Conservation (phyloP, 2,888 invertebrate genomes). For the Erannis defoliaria region DNA sequence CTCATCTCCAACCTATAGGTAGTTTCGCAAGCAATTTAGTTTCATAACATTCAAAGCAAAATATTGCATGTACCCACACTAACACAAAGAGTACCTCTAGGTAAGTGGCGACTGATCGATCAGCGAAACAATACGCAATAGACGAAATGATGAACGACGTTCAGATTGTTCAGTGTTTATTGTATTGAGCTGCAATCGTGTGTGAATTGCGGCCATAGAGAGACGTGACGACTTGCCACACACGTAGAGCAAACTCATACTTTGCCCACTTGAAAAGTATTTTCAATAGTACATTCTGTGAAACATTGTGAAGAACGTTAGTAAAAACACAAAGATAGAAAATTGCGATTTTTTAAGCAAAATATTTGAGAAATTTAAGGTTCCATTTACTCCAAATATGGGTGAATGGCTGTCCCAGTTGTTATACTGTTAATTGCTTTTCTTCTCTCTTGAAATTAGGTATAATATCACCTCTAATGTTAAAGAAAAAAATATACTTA, state of each 20-base stretch:
- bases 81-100: not conserved
- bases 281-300: too few relatives aligned
- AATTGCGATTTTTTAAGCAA: too few relatives aligned
- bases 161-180: slow-evolving; percentile 27
- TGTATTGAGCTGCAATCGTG: slow-evolving; percentile 32
- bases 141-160: slow-evolving; percentile 25
- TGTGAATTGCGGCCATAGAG: slow-evolving; percentile 24
- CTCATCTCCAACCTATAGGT: not conserved
- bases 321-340: too few relatives aligned
- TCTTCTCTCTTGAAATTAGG: too few relatives aligned
- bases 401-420: too few relatives aligned
- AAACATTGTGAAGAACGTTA: too few relatives aligned
- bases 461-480: too few relatives aligned
- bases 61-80: not conserved
- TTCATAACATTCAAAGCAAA: not conserved
- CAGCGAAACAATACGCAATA: slow-evolving; percentile 34
- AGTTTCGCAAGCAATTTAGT: too few relatives aligned
- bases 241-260: slow-evolving; percentile 20
- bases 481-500: too few relatives aligned
- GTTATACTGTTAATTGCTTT: too few relatives aligned
- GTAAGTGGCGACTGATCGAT: slow-evolving; percentile 21
- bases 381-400: too few relatives aligned
- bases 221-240: slow-evolving; percentile 25
- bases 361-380: too few relatives aligned
- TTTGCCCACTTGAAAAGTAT: not conserved